These are phyloP conservation scores for Apamea crenata DNA, from an alignment of 2,888 invertebrate species.

Conservation along the genomic window DNA sequence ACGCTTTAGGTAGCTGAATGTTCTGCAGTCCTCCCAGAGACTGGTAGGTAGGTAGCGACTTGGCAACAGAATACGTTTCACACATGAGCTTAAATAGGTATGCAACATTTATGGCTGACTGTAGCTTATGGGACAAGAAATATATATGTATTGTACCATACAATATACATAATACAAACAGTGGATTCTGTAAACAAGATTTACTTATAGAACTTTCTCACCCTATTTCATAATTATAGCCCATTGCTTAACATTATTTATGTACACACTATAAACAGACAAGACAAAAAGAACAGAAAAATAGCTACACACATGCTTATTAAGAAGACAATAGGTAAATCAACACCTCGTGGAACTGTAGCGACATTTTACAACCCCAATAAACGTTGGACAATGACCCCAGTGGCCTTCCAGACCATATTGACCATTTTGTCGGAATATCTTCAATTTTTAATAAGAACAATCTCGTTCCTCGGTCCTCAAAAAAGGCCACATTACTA, in stretches of 20 bases:
- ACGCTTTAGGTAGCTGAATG: background rate
- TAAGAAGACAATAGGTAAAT: background rate
- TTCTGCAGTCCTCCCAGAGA: background rate
- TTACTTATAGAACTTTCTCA: background rate
- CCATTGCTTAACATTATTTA: background rate
- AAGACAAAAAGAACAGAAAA: too few species aligned
- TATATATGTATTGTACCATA: too few species aligned
- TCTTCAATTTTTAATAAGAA: too few species aligned
- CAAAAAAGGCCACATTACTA: background rate
- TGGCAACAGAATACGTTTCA: conserved; percentile 22
- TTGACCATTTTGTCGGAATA: background rate
- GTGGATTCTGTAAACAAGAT: background rate
- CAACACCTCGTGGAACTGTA: too few species aligned
- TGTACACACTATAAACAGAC: background rate
- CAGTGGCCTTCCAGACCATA: background rate
- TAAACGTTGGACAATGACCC: background rate
- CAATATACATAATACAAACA: background rate
- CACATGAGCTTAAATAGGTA: conserved; percentile 2
- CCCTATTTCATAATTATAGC: background rate
- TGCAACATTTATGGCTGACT: background rate
- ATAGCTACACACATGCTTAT: background rate
- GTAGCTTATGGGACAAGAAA: background rate
- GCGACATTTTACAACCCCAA: background rate
- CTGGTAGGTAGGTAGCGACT: conserved; percentile 1
- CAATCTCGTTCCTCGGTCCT: too few species aligned